A percentile compares a stretch with the other conserved stretches of the same genome.
These are phyloP conservation scores for Spheniscus mendiculus DNA, from an alignment of 2,113 vertebrate species.

Conservation along the genomic window DNA sequence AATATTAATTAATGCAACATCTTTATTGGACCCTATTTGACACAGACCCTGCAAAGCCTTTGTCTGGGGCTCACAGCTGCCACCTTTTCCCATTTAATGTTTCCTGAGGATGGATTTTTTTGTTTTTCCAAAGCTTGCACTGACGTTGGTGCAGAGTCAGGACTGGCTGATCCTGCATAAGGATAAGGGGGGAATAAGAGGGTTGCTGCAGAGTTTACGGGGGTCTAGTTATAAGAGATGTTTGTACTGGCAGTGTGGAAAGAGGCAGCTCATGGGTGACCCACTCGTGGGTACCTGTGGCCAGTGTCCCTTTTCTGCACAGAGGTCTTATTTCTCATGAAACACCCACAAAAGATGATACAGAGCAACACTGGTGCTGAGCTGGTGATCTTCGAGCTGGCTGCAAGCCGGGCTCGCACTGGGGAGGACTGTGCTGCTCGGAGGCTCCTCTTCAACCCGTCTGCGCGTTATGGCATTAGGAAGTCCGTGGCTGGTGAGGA, in stretches of 20 bases:
- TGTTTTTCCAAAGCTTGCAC: neutral
- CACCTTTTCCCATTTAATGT: neutral
- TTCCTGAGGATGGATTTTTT: neutral
- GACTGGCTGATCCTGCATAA: neutral
- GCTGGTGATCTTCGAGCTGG: neutral
- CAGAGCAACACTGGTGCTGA: neutral
- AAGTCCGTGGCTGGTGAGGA: rapidly evolving
- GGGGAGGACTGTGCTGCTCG: rapidly evolving
- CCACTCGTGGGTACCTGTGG: neutral
- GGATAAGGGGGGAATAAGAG: neutral
- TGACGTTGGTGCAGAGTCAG: neutral
- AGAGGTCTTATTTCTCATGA: neutral
- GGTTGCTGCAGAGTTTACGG: neutral
- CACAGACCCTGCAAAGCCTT: neutral
- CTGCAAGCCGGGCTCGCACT: rapidly evolving
- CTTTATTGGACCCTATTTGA: neutral
- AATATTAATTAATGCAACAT: neutral
- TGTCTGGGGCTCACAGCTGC: neutral
- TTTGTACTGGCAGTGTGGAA: neutral
- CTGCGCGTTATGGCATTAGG: rapidly evolving
- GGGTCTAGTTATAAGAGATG: rapidly evolving
- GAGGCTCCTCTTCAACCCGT: neutral
- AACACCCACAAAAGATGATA: neutral
- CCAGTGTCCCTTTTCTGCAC: neutral
- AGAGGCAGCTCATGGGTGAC: neutral